Evolutionary conservation across 2,888 invertebrate genomes (phyloP), one percentile per base, ranked within the genome.

Genomic region (Mesorhabditis spiculigera): DNA sequence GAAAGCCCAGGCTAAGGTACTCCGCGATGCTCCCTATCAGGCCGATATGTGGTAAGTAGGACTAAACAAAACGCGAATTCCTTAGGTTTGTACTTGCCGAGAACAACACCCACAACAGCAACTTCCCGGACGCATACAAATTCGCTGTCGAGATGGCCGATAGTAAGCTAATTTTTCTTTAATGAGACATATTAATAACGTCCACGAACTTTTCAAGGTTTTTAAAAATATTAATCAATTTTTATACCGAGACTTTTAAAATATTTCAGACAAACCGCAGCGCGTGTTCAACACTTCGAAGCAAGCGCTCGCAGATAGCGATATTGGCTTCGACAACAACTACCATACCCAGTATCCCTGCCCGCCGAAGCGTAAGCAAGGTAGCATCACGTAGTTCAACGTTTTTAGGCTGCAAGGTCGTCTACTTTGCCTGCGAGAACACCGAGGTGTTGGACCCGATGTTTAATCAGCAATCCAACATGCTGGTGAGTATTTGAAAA

Each of bases 381-480:
- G n/a, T 50, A 50, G 58, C 8, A 13, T 13, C 8, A n/a, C 10
- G 58, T n/a, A 50, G 58, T 13, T 50, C 58, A 50, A 50, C n/a
- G 58, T n/a, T 50, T 50, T 50, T n/a, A 50, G 58, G 58, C 8
- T 50, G 58, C n/a, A 50, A 50, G n/a, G 58, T 50, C n/a, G n/a
- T 50, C 58, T 50, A 50, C n/a, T 50, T 50, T n/a, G 58, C 58
- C n/a, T 50, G 58, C n/a, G 58, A 50, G 58, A 50, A 50, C 58
- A 50, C 58, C n/a, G 58, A 50, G 58, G 58, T 50, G 58, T n/a
- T 50, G 10, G 58, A 50, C n/a, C 58, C 58, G 58, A 50, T 50
- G 58, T 13, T 50, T 50, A 50, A 50, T 10, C 10, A n/a, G 8
- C 8, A 10, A 10, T 50, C 58, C n/a, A 50, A 50, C 58, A 50